Evolutionary conservation across 2,797 vertebrate species (phyloP), one percentile per base, ranked within the genome.

Genomic region (Dicrostonyx torquatus): DNA sequence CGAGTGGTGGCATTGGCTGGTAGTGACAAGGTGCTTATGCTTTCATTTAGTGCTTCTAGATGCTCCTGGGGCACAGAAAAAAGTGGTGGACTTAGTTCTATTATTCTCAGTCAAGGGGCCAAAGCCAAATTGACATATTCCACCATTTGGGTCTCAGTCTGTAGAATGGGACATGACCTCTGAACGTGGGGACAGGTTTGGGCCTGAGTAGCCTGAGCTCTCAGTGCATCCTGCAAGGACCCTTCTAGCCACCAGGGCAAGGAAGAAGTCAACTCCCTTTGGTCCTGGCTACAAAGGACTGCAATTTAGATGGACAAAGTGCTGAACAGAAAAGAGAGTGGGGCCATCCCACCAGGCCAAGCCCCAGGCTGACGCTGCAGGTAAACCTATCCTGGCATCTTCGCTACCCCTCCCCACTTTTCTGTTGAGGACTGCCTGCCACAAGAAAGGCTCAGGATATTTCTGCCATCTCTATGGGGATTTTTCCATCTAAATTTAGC

Each of bases 401-500:
- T 53, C 12, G 2, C 8, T 34, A 34, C 45, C 62, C n/a, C 80
- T 96, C 58, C 70, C 73, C 37, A 45, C 17, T 62, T 72, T 75
- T 14, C 31, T 75, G 14, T 45, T 31, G n/a, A 90, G 62, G n/a
- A 80, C 55, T 68, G 53, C 84, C 29, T 84, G 64, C 78, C 64
- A 86, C 78, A 20, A 77, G 89, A 83, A 95, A 94, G 60, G 82
- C 90, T 85, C n/a, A 7, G 82, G 89, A 78, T 93, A 87, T 92
- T 96, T 93, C 94, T 95, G 91, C 79, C 84, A 87, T 92, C 79
- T 95, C 91, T 77, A 22, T 66, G 64, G 93, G 85, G 40, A 88
- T 40, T 92, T 95, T 91, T 90, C 83, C 15, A 0, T 72, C 90
- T 95, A 91, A 92, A 94, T 96, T 96, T 96, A 96, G 94, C 83